Evolutionary conservation across 2,797 vertebrate genomes (phyloP).

Genomic region (Spinus pinus): DNA sequence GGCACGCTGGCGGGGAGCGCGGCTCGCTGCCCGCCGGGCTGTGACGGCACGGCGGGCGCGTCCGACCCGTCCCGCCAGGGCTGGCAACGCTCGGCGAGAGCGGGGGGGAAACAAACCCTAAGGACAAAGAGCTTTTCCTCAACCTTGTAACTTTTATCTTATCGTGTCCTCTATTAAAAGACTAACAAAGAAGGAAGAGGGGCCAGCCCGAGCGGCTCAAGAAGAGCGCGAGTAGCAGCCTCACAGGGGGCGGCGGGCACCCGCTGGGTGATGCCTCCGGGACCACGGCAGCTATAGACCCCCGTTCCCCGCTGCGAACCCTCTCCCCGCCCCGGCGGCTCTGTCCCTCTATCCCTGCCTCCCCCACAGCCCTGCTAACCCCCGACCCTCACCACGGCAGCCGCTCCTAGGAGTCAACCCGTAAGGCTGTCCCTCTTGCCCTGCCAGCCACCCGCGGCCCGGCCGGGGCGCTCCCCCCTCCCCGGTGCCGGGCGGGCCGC

Average conservation of each 20-base stretch:
- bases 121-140: not conserved
- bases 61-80: not conserved
- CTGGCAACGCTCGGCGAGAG: fast-evolving
- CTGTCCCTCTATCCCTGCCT: not conserved
- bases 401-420: not conserved
- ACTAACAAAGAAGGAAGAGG: no score
- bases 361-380: not conserved
- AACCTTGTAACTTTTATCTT: not conserved
- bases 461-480: not conserved
- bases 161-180: not conserved
- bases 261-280: not conserved
- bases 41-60: fast-evolving
- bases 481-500: not conserved
- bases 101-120: fast-evolving
- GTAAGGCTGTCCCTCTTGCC: not conserved
- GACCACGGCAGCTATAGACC: not conserved
- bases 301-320: not conserved
- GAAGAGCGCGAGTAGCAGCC: fast-evolving
- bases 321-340: not conserved
- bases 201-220: not conserved
- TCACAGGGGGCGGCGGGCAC: not conserved
- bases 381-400: not conserved
- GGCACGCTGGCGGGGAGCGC: fast-evolving
- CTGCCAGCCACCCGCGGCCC: not conserved
- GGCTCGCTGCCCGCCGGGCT: not conserved